These are phyloP conservation scores for Campoletis raptor DNA, from an alignment of 2,888 invertebrate genomes.

Conservation along the genomic window DNA sequence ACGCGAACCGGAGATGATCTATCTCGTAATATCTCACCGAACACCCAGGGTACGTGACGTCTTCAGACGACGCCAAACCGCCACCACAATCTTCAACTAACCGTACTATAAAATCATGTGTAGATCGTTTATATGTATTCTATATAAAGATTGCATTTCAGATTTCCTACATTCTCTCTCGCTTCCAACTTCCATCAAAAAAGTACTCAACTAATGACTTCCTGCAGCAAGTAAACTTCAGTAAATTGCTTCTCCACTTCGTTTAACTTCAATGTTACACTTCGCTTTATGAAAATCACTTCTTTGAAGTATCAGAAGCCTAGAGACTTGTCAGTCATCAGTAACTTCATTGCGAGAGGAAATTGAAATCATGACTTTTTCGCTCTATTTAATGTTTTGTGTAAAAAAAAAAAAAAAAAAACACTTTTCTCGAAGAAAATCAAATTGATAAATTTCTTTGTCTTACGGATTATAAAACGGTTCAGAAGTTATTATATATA, in stretches of 20 bases:
- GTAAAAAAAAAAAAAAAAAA: no score
- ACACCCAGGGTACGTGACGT: slow-evolving; percentile 60
- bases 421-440: no score
- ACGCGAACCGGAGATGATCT: slow-evolving; percentile 78
- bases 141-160: not conserved
- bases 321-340: not conserved
- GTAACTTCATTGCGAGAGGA: not conserved
- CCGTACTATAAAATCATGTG: slow-evolving; percentile 1
- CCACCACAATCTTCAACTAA: slow-evolving; percentile 44
- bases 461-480: not conserved
- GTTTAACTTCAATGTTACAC: slow-evolving; percentile 11
- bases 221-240: slow-evolving; percentile 33
- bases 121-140: not conserved
- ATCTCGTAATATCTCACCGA: slow-evolving; percentile 78
- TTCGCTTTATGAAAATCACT: not conserved
- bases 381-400: not conserved
- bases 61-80: slow-evolving; percentile 62
- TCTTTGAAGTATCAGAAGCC: not conserved
- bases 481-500: not conserved
- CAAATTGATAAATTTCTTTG: not conserved
- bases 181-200: slow-evolving; percentile 1
- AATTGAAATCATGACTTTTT: not conserved
- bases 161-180: slow-evolving; percentile 46
- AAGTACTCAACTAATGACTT: slow-evolving; percentile 43
- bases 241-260: slow-evolving; percentile 12